phyloP scores from a whole-genome alignment of 1,140 invertebrate genomes.

The Periplaneta americana region DNA sequence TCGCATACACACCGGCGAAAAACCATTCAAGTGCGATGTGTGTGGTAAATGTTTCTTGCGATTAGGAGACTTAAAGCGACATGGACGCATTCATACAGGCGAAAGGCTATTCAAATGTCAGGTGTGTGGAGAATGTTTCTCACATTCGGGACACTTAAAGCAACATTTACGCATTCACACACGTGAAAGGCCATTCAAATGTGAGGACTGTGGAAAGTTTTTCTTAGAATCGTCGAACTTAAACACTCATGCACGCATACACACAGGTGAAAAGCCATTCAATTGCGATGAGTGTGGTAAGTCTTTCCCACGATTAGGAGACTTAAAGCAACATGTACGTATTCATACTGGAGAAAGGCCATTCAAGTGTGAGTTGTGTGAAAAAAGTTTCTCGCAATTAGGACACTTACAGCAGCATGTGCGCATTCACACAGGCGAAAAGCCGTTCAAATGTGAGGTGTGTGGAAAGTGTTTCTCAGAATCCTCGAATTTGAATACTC shows the following conservation, averaged over 20 bases:
- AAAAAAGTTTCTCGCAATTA: slow-evolving; percentile 45
- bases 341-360: slow-evolving; percentile 64
- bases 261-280: slow-evolving; percentile 67
- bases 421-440: no score
- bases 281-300: slow-evolving; percentile 51
- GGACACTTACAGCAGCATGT: no score
- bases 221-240: background rate
- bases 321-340: slow-evolving; percentile 43
- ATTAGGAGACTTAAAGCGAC: slow-evolving; percentile 47
- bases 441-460: no score
- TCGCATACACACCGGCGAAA: background rate
- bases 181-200: background rate
- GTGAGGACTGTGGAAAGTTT: background rate
- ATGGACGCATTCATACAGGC: slow-evolving; percentile 25
- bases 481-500: no score
- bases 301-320: slow-evolving; percentile 39
- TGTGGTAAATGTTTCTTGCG: slow-evolving; percentile 39
- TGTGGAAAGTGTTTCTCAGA: no score
- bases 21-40: slow-evolving; percentile 26
- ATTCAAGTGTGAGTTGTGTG: slow-evolving; percentile 43
- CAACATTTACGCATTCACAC: background rate
- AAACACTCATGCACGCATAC: slow-evolving; percentile 41
- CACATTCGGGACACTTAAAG: background rate
- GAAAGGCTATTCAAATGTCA: background rate
- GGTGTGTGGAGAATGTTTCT: background rate